Conservation (phyloP, 2,888 invertebrate species). For the Lasioglossum zephyrum region DNA sequence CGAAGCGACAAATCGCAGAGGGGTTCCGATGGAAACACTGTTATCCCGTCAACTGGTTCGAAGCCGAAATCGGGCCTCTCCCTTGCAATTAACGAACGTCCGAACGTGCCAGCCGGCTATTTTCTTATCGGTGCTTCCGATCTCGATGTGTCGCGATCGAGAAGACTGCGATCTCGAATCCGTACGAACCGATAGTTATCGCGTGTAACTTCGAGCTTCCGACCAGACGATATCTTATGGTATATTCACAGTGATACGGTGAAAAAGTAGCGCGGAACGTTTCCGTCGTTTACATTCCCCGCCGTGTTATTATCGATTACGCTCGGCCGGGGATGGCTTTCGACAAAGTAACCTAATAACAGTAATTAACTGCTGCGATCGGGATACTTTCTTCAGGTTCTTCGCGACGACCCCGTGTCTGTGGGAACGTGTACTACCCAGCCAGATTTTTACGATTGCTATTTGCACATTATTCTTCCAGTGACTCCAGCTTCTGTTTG, state of each 20-base stretch:
- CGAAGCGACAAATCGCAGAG: conserved; percentile 29
- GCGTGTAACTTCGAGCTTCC: not conserved
- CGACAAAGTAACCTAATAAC: conserved; percentile 51
- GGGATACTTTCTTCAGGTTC: conserved; percentile 34
- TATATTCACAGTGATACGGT: not conserved
- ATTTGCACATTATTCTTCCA: not conserved
- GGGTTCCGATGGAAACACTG: not conserved
- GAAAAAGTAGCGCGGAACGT: not conserved
- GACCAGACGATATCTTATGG: not conserved
- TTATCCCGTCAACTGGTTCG: not conserved
- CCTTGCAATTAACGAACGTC: conserved; percentile 28
- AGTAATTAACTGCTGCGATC: conserved; percentile 32
- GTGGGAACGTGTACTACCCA: not conserved
- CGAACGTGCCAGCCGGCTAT: conserved; percentile 28
- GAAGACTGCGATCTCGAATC: not conserved
- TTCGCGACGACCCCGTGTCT: not conserved
- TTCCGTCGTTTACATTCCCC: conserved; percentile 40
- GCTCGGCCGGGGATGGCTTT: conserved; percentile 20
- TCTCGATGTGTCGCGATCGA: conserved; percentile 14
- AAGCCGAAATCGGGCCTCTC: conserved; percentile 1
- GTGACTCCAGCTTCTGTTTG: no score
- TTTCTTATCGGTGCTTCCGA: conserved; percentile 44
- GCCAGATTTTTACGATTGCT: not conserved
- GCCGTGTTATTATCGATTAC: conserved; percentile 45
- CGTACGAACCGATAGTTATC: conserved; percentile 17